Base-by-base conservation (phyloP, 1,140 invertebrate genomes). In the Pachyrhynchus sulphureomaculatus region DNA sequence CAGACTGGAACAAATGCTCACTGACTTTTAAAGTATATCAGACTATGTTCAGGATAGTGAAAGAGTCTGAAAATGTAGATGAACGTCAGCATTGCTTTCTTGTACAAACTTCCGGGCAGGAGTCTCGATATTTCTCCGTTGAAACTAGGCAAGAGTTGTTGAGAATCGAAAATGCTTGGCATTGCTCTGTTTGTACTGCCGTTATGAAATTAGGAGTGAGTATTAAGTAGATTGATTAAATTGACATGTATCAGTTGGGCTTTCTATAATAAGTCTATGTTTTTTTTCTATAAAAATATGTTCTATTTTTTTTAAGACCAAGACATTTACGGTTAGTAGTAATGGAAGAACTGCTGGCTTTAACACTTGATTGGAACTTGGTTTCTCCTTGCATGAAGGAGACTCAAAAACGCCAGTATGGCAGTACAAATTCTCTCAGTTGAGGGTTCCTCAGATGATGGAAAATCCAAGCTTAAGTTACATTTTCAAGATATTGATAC, bases 391-490 rank as follows among this genome's bases (percentile, higher is more conserved):
- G 44, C 91, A 91, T 74, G 94, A 97, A 73, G 86, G 83, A 36
- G 81, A 86, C 64, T 80, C 82, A 12, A 84, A 86, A 76, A 82
- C 83, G 9, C 86, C 84, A 60, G 76, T 84, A 53, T 98, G 95
- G 95, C 86, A 90, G 45, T 96, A 93, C 74, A 88, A 94, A 73
- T 99, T 98, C 82, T 94, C 94, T 1, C 92, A 96, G 75, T 78
- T 98, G 49, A 86, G 95, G 91, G 93, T n/a, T 98, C 95, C 4
- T 96, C 94, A 33, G 96, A 99, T 75, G 95, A 99, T 81, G 93
- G 94, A 12, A 96, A 96, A 77, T 92, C 91, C 15, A 90, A 92
- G 76, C 79, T 99, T 57, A 97, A 95, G 75, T 79, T 99, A 45
- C 91, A 95, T 76, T 99, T 98, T 75, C 90, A 92, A 79, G 91